Evolutionary conservation across 2,888 invertebrate species (phyloP), one percentile per base, ranked within the genome.

Genomic region (Parnassius mnemosyne): DNA sequence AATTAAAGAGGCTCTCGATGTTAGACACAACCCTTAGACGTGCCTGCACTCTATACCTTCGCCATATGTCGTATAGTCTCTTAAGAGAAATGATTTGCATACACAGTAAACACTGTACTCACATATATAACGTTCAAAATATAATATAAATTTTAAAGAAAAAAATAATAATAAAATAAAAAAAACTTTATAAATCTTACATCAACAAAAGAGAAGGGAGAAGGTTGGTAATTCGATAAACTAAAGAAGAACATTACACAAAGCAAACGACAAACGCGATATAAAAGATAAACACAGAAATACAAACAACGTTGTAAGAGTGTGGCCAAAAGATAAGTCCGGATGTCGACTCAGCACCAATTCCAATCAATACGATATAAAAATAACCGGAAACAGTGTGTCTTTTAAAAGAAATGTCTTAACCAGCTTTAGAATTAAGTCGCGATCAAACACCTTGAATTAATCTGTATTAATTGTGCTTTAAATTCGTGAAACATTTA

Each of bases 171-270:
- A 7, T 7, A 1, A 7, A 5, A 34, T 34, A 34, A 34, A 43
- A 11, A 43, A 11, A 43, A 43, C 16, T 16, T 16, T 11, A 43
- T 11, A 43, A 10, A 11, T 43, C 3, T 43, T 43, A 11, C 43
- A 43, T 11, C 10, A 10, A 11, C 43, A 11, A 3, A 1, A 47
- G 2, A 47, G n/a, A 46, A 46, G 11, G 46, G 46, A 11, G 46
- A n/a, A 11, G n/a, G n/a, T 11, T 46, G 46, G 16, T 52, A 52
- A 58, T 52, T 46, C 42, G 9, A 58, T 44, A 58, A 16, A 25
- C 25, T 5, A 44, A 44, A 52, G 52, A 34, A 58, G 52, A 58
- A 58, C 58, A 51, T 25, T 51, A 58, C 52, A 58, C 52, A 51
- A 51, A 52, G 34, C 44, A 58, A 58, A 58, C 58, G 16, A 7